phyloP scores from a whole-genome alignment of 1,140 invertebrate genomes.

The Andrena cerasifolii region DNA sequence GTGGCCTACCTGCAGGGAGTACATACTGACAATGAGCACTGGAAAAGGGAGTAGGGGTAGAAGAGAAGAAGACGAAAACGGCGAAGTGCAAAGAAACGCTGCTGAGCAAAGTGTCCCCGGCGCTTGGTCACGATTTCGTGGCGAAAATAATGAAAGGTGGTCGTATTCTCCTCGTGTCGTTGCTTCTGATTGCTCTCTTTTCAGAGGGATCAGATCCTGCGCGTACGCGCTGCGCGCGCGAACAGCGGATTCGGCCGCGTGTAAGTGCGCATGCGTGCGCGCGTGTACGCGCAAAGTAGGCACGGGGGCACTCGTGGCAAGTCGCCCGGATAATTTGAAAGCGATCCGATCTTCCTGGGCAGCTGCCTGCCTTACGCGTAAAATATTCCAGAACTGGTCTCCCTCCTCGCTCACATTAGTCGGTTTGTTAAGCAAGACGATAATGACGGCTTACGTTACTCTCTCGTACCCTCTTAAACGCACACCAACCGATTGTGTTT shows the following conservation, averaged over 20 bases:
- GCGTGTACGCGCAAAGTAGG: slow-evolving; percentile 41
- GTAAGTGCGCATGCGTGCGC: slow-evolving; percentile 45
- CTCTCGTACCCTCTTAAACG: not conserved
- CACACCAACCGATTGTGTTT: slow-evolving; percentile 12
- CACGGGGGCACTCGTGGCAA: slow-evolving; percentile 75
- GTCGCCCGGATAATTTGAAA: slow-evolving; percentile 82
- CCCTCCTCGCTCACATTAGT: slow-evolving; percentile 59
- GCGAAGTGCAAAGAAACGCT: slow-evolving; percentile 15
- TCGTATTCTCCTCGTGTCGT: slow-evolving; percentile 14
- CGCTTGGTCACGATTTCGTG: slow-evolving; percentile 28
- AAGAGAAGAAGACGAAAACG: not conserved
- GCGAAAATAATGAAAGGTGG: slow-evolving; percentile 59
- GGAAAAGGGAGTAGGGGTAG: not conserved
- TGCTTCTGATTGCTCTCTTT: slow-evolving; percentile 34
- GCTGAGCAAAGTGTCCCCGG: slow-evolving; percentile 19
- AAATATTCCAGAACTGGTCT: slow-evolving; percentile 81
- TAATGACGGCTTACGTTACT: slow-evolving; percentile 47
- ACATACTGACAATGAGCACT: not conserved
- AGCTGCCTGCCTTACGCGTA: slow-evolving; percentile 82
- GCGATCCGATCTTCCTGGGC: slow-evolving; percentile 79
- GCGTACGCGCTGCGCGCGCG: slow-evolving; percentile 26
- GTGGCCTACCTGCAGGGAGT: not conserved
- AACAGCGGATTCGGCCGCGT: not conserved
- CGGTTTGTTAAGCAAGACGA: slow-evolving; percentile 65
- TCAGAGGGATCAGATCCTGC: slow-evolving; percentile 33